Base-by-base conservation (phyloP, 2,888 invertebrate genomes). In the Eucriotettix oculatus region DNA sequence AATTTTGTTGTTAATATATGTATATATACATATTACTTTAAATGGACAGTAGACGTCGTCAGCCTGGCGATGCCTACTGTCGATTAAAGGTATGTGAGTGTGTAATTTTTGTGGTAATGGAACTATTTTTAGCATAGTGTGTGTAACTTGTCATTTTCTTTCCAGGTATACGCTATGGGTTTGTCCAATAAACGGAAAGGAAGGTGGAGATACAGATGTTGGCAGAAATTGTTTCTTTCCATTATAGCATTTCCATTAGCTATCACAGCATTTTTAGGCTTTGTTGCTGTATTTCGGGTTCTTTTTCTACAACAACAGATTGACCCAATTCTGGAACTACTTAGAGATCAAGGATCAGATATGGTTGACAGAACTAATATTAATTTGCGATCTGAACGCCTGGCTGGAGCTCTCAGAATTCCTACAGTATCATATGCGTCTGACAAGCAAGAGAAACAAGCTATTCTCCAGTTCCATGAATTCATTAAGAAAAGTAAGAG, bases 321-420 rank as follows among this genome's bases (percentile, higher is more conserved):
- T 44, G 60, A 61, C n/a, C 54, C 57, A 9, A 48, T 62, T 56
- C 60, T 64, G 16, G 54, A 57, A 52, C 58, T 61, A n/a, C 58
- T 61, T 56, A 55, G 60, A 52, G 63, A 62, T 29, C 59, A 63
- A 56, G 61, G 52, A 44, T 57, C 55, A 40, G 65, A 66, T 55
- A 59, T 64, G 58, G 63, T 66, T 52, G 65, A 66, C 54, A 63
- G 64, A 56, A 62, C 60, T 12, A 61, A 61, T 60, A 64, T 58
- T 40, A 53, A 59, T 17, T 63, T 64, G 54, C 56, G 66, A 60
- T 66, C 66, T 10, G 61, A 66, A 52, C 62, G 68, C 56, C 65
- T 70, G 40, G 64, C 66, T 29, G 64, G 67, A 54, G 68, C 69
- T 16, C 55, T 70, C 40, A 63, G 63, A 62, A 66, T 69, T 58